Percentiles rank a stretch among this genome's conserved stretches.
phyloP scores from a whole-genome alignment of 1,140 invertebrate species.

The Hylyphantes graminicola region DNA sequence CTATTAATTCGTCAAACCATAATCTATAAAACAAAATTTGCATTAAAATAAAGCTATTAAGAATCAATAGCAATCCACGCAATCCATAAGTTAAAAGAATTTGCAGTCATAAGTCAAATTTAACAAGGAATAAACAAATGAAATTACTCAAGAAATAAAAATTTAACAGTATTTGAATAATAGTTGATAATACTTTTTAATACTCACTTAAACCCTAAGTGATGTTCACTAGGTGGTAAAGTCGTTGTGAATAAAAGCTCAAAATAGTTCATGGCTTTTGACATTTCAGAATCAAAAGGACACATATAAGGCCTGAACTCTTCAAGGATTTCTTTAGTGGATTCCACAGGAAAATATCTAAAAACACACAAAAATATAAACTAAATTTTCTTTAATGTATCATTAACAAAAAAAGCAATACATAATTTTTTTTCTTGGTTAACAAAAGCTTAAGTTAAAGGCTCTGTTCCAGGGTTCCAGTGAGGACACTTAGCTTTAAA shows the following conservation, averaged over 20 bases:
- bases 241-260: conserved; percentile 82
- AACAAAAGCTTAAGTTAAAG: no score
- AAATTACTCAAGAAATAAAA: no score
- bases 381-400: no score
- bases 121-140: no score
- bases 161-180: background rate
- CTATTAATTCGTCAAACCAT: conserved; percentile 87
- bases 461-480: no score
- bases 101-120: no score
- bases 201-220: conserved; percentile 73
- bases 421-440: no score
- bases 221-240: conserved; percentile 74
- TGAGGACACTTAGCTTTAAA: no score
- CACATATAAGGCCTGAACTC: conserved; percentile 71
- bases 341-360: conserved; percentile 79
- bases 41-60: no score
- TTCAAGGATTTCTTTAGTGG: conserved; percentile 87
- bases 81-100: no score
- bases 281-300: conserved; percentile 77
- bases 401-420: no score
- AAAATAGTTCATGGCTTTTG: conserved; percentile 74
- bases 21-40: conserved; percentile 68
- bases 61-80: no score
- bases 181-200: background rate
- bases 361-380: conserved; percentile 45